A percentile compares a stretch with the other conserved stretches of the same genome.
phyloP scores from a whole-genome alignment of 2,797 vertebrate genomes.

The Telmatherina bonti region DNA sequence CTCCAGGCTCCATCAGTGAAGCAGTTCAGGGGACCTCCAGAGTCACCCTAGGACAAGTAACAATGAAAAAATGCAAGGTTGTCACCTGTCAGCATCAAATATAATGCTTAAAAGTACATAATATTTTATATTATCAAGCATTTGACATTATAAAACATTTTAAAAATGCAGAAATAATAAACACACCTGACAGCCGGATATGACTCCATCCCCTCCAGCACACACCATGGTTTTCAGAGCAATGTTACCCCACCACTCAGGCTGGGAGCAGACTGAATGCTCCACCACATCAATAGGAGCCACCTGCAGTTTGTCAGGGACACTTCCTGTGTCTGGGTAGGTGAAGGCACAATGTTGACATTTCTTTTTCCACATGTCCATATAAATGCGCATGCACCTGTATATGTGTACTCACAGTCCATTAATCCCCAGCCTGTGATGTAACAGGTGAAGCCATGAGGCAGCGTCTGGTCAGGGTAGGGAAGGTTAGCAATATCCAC shows the following conservation, averaged over 20 bases:
- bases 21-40: constrained; percentile 79
- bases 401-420: constrained; percentile 62
- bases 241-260: constrained; percentile 74
- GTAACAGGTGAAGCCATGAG: constrained; percentile 69
- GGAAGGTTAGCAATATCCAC: constrained; percentile 63
- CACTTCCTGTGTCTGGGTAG: constrained; percentile 32
- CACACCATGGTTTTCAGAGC: constrained; percentile 77
- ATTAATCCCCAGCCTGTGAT: constrained; percentile 79
- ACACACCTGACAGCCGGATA: constrained; percentile 78
- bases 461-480: constrained; percentile 47
- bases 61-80: constrained; percentile 10
- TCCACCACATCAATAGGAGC: constrained; percentile 67
- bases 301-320: constrained; percentile 67
- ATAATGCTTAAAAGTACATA: background rate
- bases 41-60: constrained; percentile 71
- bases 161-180: background rate
- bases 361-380: background rate
- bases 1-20: constrained; percentile 63
- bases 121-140: background rate
- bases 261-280: constrained; percentile 73
- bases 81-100: background rate
- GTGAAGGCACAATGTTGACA: background rate
- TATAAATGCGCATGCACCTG: background rate
- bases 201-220: constrained; percentile 80
- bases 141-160: background rate